Evolutionary conservation across 92 coral and sea anemone genomes (phyloP).

Genomic region (Parazoanthus atlanticus): DNA sequence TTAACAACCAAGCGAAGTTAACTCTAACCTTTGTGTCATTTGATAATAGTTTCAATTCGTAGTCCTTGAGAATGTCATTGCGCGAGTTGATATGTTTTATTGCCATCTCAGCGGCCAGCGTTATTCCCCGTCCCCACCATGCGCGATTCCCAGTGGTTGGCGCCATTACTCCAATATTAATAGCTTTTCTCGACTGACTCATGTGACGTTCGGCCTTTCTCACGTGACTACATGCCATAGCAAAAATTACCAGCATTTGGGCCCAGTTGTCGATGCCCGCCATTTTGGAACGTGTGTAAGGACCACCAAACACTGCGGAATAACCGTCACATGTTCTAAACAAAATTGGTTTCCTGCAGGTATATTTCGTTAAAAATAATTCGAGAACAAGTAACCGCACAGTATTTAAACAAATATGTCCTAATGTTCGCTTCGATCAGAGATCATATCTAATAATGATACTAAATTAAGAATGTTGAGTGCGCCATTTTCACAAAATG

Average conservation of each 20-base stretch:
- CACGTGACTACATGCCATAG: neutral
- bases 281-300: neutral
- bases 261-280: neutral
- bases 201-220: neutral
- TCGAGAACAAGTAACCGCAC: too few relatives aligned
- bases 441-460: too few relatives aligned
- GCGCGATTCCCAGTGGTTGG: constrained; percentile 65
- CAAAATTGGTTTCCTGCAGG: too few relatives aligned
- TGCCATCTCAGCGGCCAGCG: constrained; percentile 84
- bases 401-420: too few relatives aligned
- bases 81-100: constrained; percentile 68
- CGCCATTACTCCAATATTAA: constrained; percentile 74
- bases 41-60: constrained; percentile 50
- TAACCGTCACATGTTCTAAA: too few relatives aligned
- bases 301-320: neutral
- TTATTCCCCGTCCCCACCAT: constrained; percentile 88
- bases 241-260: neutral
- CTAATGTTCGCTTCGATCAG: too few relatives aligned
- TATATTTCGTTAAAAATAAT: too few relatives aligned
- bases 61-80: constrained; percentile 49
- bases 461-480: too few relatives aligned
- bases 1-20: neutral
- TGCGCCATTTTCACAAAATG: too few relatives aligned
- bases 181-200: neutral
- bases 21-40: constrained; percentile 71